Evolutionary conservation across 2,113 vertebrate species (phyloP).

Genomic region (Syngnathus floridae): DNA sequence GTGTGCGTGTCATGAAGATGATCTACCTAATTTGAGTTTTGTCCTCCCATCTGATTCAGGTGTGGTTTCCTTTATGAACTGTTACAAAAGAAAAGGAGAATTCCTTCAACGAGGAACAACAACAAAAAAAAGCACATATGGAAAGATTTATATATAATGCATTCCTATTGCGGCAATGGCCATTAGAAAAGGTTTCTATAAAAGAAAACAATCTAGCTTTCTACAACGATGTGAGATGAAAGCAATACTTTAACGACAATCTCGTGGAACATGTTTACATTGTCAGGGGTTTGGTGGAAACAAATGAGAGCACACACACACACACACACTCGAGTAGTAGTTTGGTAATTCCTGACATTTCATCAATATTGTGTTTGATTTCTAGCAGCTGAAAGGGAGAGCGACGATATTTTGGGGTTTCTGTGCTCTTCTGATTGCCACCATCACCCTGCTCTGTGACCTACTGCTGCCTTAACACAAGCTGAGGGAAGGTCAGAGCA

Average conservation of each 20-base stretch:
- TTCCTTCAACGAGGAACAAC: conserved; percentile 15
- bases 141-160: conserved; percentile 68
- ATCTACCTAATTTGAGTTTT: conserved; percentile 56
- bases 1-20: conserved; percentile 23
- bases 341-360: conserved; percentile 1
- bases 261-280: conserved; percentile 80
- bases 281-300: conserved; percentile 32
- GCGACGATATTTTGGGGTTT: conserved; percentile 15
- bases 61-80: conserved; percentile 53
- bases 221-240: conserved; percentile 81
- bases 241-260: conserved; percentile 78
- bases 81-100: conserved; percentile 31
- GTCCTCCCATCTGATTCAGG: conserved; percentile 57
- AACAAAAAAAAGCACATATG: conserved; percentile 63
- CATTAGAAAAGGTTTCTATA: conserved; percentile 57
- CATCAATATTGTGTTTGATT: conserved; percentile 9
- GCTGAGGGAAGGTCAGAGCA: conserved; percentile 55
- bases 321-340: neutral
- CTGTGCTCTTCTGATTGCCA: conserved; percentile 30
- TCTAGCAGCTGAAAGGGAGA: neutral
- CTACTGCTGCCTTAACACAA: conserved; percentile 73
- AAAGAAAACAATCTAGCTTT: conserved; percentile 77
- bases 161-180: conserved; percentile 67
- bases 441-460: conserved; percentile 14
- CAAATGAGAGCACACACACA: neutral